A percentile compares a stretch with the other conserved stretches of the same genome.
Conservation (phyloP, 1,140 invertebrate species). For the Xylocopa sonorina region DNA sequence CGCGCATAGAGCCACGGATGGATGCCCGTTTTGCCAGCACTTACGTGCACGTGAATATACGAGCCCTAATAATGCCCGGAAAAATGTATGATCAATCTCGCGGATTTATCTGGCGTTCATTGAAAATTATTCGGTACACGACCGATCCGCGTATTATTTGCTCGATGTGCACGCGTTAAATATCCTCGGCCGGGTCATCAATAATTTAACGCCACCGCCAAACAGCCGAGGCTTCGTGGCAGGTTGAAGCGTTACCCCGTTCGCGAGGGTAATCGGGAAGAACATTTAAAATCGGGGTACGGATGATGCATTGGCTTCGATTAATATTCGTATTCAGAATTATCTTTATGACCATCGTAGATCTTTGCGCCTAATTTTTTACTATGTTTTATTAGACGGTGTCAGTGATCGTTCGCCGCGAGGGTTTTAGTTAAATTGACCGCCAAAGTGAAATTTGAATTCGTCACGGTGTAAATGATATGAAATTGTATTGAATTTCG, state of each 20-base stretch:
- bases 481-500: too few relatives aligned
- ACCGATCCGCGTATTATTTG: background rate
- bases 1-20: constrained; percentile 15
- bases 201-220: background rate
- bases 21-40: background rate
- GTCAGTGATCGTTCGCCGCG: too few relatives aligned
- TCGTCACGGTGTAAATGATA: too few relatives aligned
- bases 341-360: too few relatives aligned
- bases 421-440: too few relatives aligned
- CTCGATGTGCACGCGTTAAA: background rate
- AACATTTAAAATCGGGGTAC: background rate
- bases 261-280: background rate
- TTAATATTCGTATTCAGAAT: too few relatives aligned
- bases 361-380: too few relatives aligned
- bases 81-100: constrained; percentile 39
- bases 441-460: too few relatives aligned
- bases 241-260: background rate
- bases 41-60: constrained; percentile 17
- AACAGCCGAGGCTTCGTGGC: background rate
- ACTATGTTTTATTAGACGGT: too few relatives aligned
- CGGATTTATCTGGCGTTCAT: constrained; percentile 26
- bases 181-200: background rate
- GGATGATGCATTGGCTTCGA: background rate
- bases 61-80: constrained; percentile 30
- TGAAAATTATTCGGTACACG: constrained; percentile 37